phyloP scores from a whole-genome alignment of 2,888 invertebrate genomes.

The Sacculina carcini region DNA sequence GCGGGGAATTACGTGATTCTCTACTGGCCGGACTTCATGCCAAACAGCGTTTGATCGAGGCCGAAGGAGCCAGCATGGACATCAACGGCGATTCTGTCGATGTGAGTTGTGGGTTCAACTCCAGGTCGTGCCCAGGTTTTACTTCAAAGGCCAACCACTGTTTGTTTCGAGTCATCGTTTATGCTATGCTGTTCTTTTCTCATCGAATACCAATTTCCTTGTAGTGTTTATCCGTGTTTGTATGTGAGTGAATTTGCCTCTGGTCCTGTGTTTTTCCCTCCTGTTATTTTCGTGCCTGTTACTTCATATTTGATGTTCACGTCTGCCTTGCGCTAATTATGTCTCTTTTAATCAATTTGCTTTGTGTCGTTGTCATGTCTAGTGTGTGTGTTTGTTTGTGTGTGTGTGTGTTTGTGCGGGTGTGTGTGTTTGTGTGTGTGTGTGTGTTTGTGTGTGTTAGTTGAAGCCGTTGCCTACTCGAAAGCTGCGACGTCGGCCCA shows the following conservation, averaged over 20 bases:
- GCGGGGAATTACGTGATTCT: slow-evolving; percentile 65
- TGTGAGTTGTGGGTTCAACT: slow-evolving; percentile 22
- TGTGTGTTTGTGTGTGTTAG: too few relatives aligned
- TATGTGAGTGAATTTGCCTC: neutral
- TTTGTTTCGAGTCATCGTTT: too few relatives aligned
- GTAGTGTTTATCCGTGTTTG: neutral
- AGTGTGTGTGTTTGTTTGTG: too few relatives aligned
- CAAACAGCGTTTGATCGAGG: slow-evolving; percentile 62
- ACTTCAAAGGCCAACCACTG: too few relatives aligned
- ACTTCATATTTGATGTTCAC: neutral
- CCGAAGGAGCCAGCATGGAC: slow-evolving; percentile 64
- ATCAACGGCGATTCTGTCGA: slow-evolving; percentile 65
- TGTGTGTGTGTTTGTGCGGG: too few relatives aligned
- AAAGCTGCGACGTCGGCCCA: slow-evolving; percentile 67
- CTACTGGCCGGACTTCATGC: slow-evolving; percentile 75
- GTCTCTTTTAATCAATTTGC: neutral
- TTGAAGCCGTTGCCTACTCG: slow-evolving; percentile 79
- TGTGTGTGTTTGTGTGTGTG: too few relatives aligned
- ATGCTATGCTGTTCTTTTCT: too few relatives aligned
- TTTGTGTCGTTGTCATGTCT: slow-evolving; percentile 5
- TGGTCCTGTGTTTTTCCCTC: neutral
- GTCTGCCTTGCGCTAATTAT: too few relatives aligned
- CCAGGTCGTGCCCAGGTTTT: too few relatives aligned
- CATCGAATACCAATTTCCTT: too few relatives aligned
- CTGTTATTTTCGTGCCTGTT: neutral